A percentile compares a stretch with the other conserved stretches of the same genome.
Evolutionary conservation across 2,888 invertebrate species (phyloP).

Genomic region (Pocota personata): DNA sequence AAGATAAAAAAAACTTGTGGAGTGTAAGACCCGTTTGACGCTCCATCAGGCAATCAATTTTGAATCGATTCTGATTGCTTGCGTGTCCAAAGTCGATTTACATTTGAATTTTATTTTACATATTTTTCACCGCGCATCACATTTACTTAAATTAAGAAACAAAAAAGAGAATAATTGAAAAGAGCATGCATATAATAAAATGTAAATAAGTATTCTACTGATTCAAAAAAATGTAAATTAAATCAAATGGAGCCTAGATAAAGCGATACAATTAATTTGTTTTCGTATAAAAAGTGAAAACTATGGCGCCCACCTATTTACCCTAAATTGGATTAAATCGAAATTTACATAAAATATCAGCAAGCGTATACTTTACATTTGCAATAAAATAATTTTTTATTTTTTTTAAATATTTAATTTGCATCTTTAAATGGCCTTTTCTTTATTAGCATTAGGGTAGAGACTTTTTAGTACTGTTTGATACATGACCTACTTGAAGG

Average conservation of each 20-base stretch:
- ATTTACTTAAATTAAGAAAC: neutral
- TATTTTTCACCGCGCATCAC: neutral
- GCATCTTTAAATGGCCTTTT: neutral
- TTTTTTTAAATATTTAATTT: neutral
- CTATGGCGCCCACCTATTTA: neutral
- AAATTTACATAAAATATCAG: neutral
- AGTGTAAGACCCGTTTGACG: conserved; percentile 23
- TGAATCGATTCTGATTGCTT: conserved; percentile 22
- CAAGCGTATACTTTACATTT: neutral
- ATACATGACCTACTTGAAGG: neutral
- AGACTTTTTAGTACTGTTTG: neutral
- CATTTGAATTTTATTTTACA: conserved; percentile 17
- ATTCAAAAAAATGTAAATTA: neutral
- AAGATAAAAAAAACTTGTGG: neutral
- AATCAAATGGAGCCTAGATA: neutral
- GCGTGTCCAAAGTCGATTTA: conserved; percentile 36
- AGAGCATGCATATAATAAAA: neutral
- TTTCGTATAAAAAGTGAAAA: neutral
- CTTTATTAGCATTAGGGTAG: neutral
- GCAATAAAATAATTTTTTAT: neutral
- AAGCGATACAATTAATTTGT: neutral
- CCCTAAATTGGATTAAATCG: neutral
- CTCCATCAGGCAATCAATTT: conserved; percentile 16
- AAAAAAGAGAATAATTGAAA: neutral
- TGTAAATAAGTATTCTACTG: neutral